phyloP scores from a whole-genome alignment of 1,140 invertebrate species.

The Cydia fagiglandana region DNA sequence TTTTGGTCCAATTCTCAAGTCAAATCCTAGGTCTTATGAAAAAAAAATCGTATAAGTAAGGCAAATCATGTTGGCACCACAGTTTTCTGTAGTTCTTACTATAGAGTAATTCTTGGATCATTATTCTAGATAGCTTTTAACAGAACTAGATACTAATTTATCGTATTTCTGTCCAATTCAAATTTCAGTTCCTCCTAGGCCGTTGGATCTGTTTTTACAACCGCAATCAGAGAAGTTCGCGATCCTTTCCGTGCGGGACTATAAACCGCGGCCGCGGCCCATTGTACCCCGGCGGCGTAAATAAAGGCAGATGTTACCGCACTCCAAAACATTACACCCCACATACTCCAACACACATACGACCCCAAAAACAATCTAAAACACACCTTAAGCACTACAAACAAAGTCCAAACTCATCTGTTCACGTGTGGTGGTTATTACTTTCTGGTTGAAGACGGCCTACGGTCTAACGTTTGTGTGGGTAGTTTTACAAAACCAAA shows the following conservation, averaged over 20 bases:
- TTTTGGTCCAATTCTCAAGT: too few species aligned
- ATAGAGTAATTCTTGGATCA: too few species aligned
- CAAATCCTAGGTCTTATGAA: too few species aligned
- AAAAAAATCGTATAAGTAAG: too few species aligned
- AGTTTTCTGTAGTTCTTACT: too few species aligned
- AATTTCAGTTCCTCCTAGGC: not conserved
- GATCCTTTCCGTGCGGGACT: conserved; percentile 17
- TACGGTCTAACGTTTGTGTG: conserved; percentile 59
- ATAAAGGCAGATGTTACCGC: conserved; percentile 77
- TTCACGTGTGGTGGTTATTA: conserved; percentile 9
- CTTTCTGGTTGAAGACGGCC: conserved; percentile 38
- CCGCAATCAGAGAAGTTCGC: conserved; percentile 22
- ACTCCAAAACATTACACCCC: conserved; percentile 65
- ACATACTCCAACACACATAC: conserved; percentile 37
- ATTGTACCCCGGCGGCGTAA: conserved; percentile 74
- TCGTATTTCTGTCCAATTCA: not conserved
- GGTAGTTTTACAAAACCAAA: conserved; percentile 76
- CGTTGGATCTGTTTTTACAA: conserved; percentile 9
- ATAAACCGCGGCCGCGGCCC: conserved; percentile 40
- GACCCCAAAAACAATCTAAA: conserved; percentile 34
- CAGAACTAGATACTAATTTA: not conserved
- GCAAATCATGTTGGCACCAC: too few species aligned
- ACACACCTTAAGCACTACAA: conserved; percentile 33
- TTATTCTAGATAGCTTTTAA: not conserved
- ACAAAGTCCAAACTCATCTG: conserved; percentile 28